Conservation (phyloP, 2,113 vertebrate genomes). For the Anhinga anhinga region DNA sequence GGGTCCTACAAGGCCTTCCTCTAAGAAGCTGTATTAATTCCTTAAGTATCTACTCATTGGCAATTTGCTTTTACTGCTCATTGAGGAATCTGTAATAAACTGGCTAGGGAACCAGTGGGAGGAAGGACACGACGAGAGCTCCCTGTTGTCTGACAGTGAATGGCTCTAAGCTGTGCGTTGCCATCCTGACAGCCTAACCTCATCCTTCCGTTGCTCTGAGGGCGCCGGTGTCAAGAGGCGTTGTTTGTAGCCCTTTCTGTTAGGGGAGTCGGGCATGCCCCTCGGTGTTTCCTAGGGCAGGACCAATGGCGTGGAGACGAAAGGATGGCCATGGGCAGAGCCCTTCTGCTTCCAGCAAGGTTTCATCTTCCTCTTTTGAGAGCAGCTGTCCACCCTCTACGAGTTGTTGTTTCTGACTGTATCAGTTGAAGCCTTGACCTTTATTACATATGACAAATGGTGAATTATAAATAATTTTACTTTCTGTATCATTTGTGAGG, state of each 20-base stretch:
- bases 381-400: neutral
- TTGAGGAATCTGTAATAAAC: neutral
- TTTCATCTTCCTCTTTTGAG: neutral
- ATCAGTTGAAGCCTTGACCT: neutral
- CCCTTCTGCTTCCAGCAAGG: neutral
- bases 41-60: neutral
- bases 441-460: neutral
- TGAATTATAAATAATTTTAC: neutral
- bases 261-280: accelerated
- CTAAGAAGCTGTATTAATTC: neutral
- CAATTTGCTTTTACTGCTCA: neutral
- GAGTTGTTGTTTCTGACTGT: neutral
- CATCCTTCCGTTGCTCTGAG: accelerated
- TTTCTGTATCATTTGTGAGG: neutral
- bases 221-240: neutral
- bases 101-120: neutral
- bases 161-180: neutral
- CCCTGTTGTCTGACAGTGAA: neutral
- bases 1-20: neutral
- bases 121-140: neutral
- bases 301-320: neutral
- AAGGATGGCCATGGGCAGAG: neutral
- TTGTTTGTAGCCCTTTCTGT: neutral
- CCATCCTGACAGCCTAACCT: neutral
- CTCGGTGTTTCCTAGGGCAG: neutral